Base-by-base conservation (phyloP, 1,140 invertebrate genomes). In the Gonioctena quinquepunctata region DNA sequence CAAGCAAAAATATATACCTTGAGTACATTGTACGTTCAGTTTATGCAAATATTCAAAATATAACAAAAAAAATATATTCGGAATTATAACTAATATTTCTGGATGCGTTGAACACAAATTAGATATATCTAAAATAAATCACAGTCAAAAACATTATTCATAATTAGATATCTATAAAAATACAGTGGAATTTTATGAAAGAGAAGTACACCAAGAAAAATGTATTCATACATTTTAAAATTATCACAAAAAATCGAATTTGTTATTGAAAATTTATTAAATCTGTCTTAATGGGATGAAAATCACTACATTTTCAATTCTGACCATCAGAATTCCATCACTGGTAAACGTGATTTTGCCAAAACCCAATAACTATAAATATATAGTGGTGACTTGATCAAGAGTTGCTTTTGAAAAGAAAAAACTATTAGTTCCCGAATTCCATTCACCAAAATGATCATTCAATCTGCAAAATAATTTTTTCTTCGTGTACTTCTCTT, bases 151-250 rank as follows among this genome's bases (percentile, higher is more conserved):
- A 33, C 50, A 52, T 65, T 65, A 25, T 23, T 62, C 21, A 54
- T 66, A 66, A 49, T 49, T 27, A 66, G 7, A 42, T 63, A 61
- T 48, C 48, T 66, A 66, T 28, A 66, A 66, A 66, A 66, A 66
- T 66, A 66, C 50, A 50, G 22, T 54, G 63, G 63, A 66, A 66
- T 66, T 6, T 66, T 27, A 66, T 25, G 21, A 66, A 16, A 21
- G 28, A 28, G 23, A 61, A 61, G 59, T 61, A 61, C 59, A 61
- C 21, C 16, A 23, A 56, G 22, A 23, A n/a, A 56, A 56, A 56
- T 19, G 2, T 11, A 11, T 2, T 56, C 18, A 16, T n/a, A 11
- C 16, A 3, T 3, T 56, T 56, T 13, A 23, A 56, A 19, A 56
- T 11, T 56, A 13, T 56, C 22, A 63, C 21, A 63, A n/a, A 5